A percentile compares a stretch with the other conserved stretches of the same genome.
These are phyloP conservation scores for Nanorana parkeri DNA, from an alignment of 2,113 vertebrate species.

Conservation along the genomic window DNA sequence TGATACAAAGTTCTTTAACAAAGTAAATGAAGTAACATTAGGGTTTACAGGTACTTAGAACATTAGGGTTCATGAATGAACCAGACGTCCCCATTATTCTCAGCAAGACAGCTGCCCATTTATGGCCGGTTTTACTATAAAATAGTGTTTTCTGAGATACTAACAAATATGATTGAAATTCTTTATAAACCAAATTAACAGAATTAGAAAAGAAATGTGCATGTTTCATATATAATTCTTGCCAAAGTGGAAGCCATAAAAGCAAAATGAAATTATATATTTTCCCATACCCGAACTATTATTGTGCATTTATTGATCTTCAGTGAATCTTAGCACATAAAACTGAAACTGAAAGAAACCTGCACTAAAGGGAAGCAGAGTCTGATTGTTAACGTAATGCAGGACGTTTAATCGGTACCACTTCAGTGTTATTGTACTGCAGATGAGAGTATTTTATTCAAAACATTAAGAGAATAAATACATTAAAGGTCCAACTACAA, in stretches of 20 bases:
- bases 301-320: constrained; percentile 45
- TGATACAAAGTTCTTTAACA: too few species aligned
- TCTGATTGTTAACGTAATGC: constrained; percentile 15
- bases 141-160: background rate
- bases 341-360: background rate
- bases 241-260: constrained; percentile 3
- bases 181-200: constrained; percentile 1
- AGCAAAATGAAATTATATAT: constrained; percentile 1
- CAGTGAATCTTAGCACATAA: constrained; percentile 24
- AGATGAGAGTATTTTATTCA: background rate
- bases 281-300: background rate
- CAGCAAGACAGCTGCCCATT: too few species aligned
- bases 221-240: constrained; percentile 11
- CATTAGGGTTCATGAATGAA: too few species aligned
- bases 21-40: too few species aligned
- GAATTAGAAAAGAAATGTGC: background rate
- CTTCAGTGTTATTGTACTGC: background rate
- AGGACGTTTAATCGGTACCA: constrained; percentile 18
- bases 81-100: too few species aligned
- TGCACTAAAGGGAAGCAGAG: constrained; percentile 24
- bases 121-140: background rate
- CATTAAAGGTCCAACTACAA: constrained; percentile 1
- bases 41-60: too few species aligned
- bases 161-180: background rate
- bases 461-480: constrained; percentile 4